Conservation (phyloP, 2,113 vertebrate genomes). For the Plecturocebus donacophilus region DNA sequence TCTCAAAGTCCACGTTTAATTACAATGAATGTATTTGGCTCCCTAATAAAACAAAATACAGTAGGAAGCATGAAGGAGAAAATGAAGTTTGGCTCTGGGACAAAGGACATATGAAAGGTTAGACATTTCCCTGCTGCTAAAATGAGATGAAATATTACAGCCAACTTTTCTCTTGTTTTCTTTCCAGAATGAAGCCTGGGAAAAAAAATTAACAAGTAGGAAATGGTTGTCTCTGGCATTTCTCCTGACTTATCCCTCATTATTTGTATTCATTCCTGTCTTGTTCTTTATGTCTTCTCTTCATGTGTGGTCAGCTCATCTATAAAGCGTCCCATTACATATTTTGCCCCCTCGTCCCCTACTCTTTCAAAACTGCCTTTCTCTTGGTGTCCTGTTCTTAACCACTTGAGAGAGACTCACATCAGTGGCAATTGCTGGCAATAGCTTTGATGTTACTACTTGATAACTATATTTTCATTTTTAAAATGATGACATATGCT, state of each 20-base stretch:
- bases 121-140: slow-evolving; percentile 42
- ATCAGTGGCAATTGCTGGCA: background rate
- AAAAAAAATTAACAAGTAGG: background rate
- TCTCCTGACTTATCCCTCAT: background rate
- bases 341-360: no score
- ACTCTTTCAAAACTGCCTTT: background rate
- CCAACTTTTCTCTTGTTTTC: slow-evolving; percentile 33
- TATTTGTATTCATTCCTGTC: background rate
- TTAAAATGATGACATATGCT: background rate
- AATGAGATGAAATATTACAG: slow-evolving; percentile 12
- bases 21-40: background rate
- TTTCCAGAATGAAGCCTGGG: background rate
- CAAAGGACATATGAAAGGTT: background rate
- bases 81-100: background rate
- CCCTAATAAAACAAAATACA: background rate
- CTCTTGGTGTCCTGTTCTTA: background rate
- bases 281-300: background rate
- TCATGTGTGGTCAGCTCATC: background rate
- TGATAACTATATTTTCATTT: background rate
- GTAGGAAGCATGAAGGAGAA: background rate
- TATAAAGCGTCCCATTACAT: background rate
- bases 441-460: background rate
- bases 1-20: slow-evolving; percentile 3
- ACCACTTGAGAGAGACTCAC: background rate
- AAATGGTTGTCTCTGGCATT: background rate